Evolutionary conservation across 2,797 vertebrate genomes (phyloP), one percentile per base, ranked within the genome.

Genomic region (Dallia pectoralis): DNA sequence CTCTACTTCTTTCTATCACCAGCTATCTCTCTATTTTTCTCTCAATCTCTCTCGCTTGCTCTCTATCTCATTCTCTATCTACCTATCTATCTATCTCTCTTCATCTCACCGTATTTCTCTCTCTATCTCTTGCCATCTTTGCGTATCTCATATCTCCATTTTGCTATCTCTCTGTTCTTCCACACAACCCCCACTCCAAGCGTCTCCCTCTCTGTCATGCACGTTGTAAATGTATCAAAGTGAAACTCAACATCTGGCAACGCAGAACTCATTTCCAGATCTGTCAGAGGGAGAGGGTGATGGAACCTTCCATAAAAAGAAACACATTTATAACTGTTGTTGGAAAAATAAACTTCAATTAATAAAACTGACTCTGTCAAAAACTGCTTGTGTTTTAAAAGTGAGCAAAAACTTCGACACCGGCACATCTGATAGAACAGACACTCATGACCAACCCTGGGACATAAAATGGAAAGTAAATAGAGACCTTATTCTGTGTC

Each of bases 231-330:
- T 85, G 63, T 79, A 79, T 81, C 77, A 82, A 79, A 72, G 71
- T 15, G 64, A 79, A 72, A 70, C 36, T 22, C 76, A 74, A 87
- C 87, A 87, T 87, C 83, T 89, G 84, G 79, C 7, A 36, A 72
- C 72, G 77, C 51, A 51, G n/a, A 47, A 64, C 75, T 70, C 65
- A 63, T 49, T 53, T 70, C 12, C 44, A 49, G 53, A 47, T 72
- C 73, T 80, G 75, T 68, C 71, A 61, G 44, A 0, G 25, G 36
- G 63, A 70, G 71, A 77, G 32, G n/a, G 48, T 73, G 77, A 84
- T 63, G 76, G 69, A 84, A 77, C 48, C 7, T 7, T 48, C 71
- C 72, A 47, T 69, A 74, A 73, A 81, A 79, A 74, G 56, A 73
- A 76, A 79, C 30, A 80, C 72, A 83, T 85, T 74, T 51, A 85